Evolutionary conservation across 2,888 invertebrate species (phyloP).

Genomic region (Fissipunctia ypsillon): DNA sequence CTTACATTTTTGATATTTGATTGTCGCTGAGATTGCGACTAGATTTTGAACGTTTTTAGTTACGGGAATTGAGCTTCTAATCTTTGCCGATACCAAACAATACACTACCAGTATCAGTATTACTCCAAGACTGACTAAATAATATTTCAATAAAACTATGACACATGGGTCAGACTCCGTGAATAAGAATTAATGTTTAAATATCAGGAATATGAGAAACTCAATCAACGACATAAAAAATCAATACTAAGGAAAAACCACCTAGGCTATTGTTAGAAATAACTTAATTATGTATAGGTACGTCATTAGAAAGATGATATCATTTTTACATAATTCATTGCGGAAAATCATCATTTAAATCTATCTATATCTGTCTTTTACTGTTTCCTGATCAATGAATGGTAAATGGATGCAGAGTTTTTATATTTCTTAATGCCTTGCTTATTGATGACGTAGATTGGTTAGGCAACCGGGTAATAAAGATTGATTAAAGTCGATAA

Average conservation of each 20-base stretch:
- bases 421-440: neutral
- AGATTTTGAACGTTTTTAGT: too few relatives aligned
- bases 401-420: neutral
- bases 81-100: neutral
- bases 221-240: conserved; percentile 8
- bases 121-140: neutral
- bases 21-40: too few relatives aligned
- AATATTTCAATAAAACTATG: conserved; percentile 13
- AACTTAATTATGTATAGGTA: neutral
- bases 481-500: neutral
- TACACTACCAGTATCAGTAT: neutral
- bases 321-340: conserved; percentile 9
- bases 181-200: conserved; percentile 45
- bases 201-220: conserved; percentile 36
- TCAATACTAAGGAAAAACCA: conserved; percentile 25
- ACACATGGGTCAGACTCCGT: conserved; percentile 9
- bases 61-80: too few relatives aligned
- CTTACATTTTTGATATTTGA: too few relatives aligned
- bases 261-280: conserved; percentile 14
- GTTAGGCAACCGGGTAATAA: neutral
- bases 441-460: neutral
- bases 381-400: conserved; percentile 7
- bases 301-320: conserved; percentile 30
- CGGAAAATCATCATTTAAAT: neutral
- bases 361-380: neutral